Base-by-base conservation (phyloP, 2,113 vertebrate species). In the Hyaena hyaena region DNA sequence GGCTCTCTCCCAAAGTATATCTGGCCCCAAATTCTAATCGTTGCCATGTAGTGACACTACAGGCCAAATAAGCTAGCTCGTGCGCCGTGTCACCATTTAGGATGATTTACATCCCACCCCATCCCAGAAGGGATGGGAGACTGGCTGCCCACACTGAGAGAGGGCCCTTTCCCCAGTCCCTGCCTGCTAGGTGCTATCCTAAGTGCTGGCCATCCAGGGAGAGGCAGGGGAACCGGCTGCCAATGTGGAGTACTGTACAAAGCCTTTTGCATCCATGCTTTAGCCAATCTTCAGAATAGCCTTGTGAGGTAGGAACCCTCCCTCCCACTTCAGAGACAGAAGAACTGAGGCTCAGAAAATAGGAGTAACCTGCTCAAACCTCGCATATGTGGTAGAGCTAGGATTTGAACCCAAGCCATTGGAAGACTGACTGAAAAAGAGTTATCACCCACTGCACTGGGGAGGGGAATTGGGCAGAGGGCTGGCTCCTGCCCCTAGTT, bases 161-260 rank as follows among this genome's bases (percentile, higher is more conserved):
- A 15, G 14, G 31, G 7, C 3, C 35, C 74, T 31, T 14, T 14
- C 7, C 50, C 43, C 24, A 10, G 23, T 1, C 10, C 26, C 26
- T n/a, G 1, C 0, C 5, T 4, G 28, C 17, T 31, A 4, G 55
- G 15, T 2, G 50, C 12, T 53, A 23, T 12, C 10, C 87, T 76
- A 26, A 71, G n/a, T 21, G 71, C 31, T 23, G 3, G 4, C 50
- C 11, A 6, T 21, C 8, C 19, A 31, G 58, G 31, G 50, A 55
- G 10, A 9, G 2, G 33, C 15, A 69, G 81, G 76, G 5, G 28
- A 21, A 33, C 7, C 1, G 53, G 43, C 19, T 17, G 81, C 24
- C 9, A 63, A 28, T 8, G 31, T 2, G 11, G 19, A 5, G 63
- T 0, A 24, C 5, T 8, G 33, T 39, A 45, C n/a, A 43, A 26